Evolutionary conservation across 2,888 invertebrate genomes (phyloP), one percentile per base, ranked within the genome.

Genomic region (Hirtodrosophila trivittata): DNA sequence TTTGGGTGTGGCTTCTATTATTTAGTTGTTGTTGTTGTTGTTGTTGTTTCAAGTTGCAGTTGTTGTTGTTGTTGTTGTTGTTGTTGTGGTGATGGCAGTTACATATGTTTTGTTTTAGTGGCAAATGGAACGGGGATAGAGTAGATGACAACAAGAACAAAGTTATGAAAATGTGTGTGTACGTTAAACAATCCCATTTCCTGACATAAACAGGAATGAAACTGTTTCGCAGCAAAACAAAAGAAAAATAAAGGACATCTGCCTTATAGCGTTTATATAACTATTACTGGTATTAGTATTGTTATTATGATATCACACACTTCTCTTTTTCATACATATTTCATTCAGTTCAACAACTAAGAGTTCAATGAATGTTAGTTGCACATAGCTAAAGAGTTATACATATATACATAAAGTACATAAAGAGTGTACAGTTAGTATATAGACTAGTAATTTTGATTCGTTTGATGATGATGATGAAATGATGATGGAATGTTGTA

Each of bases 1-100:
- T 89, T 83, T 88, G 82, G 82, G 77, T 78, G 85, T 78, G 75
- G 73, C 87, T 85, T 66, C 71, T 71, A 58, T 33, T 35, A 43
- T 52, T 50, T 68, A 52, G 77, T 63, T 58, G 74, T 75, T 63
- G 72, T 71, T 50, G 57, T 65, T 33, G 59, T 73, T 55, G 64
- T 70, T 67, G 56, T 55, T 60, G 59, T 65, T 52, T 67, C 54
- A 54, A 59, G 59, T 65, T 52, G 45, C 43, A 43, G 68, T 66
- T 64, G 62, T 52, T 58, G 54, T 70, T 50, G 58, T 46, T 38
- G 42, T 70, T 51, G 65, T 60, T 47, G 62, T 75, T 38, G 30
- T 56, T 33, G 55, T 75, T 54, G 63, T 49, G 33, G 62, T 49
- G 37, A 35, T 46, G 18, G 51, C 54, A 21, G 46, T 75, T 47